These are phyloP conservation scores for Drosophila diplacantha DNA, from an alignment of 2,888 invertebrate species.

Conservation along the genomic window DNA sequence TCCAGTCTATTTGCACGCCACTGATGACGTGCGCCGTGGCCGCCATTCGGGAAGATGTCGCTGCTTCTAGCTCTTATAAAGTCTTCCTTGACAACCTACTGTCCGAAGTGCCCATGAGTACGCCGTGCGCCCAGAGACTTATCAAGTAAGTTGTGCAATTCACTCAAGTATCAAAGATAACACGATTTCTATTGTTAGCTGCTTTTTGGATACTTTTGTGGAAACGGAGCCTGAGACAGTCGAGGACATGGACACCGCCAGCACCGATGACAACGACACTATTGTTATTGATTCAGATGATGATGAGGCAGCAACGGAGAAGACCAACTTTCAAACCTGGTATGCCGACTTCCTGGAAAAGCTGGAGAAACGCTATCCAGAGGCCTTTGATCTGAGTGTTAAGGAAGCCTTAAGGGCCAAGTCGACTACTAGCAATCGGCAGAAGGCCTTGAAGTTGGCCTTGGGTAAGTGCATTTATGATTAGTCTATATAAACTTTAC, in stretches of 20 bases:
- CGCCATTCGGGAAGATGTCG: conserved; percentile 79
- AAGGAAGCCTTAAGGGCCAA: conserved; percentile 79
- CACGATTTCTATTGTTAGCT: conserved; percentile 75
- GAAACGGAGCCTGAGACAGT: conserved; percentile 16
- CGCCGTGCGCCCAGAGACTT: conserved; percentile 79
- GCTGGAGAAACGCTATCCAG: conserved; percentile 85
- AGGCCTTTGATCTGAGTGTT: conserved; percentile 84
- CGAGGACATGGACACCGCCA: conserved; percentile 8
- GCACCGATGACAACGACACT: conserved; percentile 68
- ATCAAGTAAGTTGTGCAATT: conserved; percentile 79
- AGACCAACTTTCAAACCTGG: conserved; percentile 78
- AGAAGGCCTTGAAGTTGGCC: conserved; percentile 77
- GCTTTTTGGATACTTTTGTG: conserved; percentile 78
- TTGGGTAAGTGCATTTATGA: conserved; percentile 57
- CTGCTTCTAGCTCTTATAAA: conserved; percentile 79
- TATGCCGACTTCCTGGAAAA: conserved; percentile 80
- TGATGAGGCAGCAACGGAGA: conserved; percentile 54
- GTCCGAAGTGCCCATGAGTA: conserved; percentile 81
- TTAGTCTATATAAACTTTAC: neutral
- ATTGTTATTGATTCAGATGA: conserved; percentile 76
- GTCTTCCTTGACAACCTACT: conserved; percentile 81
- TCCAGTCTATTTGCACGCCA: conserved; percentile 80
- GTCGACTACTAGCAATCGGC: conserved; percentile 57
- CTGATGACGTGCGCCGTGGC: conserved; percentile 80
- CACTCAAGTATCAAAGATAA: conserved; percentile 25